phyloP scores from a whole-genome alignment of 2,113 vertebrate species.

The Amphiprion percula region DNA sequence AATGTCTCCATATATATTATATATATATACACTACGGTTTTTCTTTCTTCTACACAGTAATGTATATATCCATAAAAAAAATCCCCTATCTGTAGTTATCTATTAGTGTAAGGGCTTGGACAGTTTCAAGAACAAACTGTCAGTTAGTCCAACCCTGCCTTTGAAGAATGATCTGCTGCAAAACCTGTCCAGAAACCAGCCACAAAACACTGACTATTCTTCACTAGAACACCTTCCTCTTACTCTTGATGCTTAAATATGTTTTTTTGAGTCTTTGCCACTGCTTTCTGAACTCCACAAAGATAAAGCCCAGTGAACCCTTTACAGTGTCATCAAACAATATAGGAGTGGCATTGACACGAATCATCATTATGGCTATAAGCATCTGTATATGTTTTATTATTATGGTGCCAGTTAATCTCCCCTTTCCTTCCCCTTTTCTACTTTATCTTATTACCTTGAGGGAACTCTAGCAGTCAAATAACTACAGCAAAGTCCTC shows the following conservation, averaged over 20 bases:
- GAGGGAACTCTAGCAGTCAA: conserved; percentile 4
- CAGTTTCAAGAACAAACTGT: conserved; percentile 14
- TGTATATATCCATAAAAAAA: background rate
- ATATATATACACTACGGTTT: no score
- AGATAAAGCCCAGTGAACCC: no score
- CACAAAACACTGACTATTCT: conserved; percentile 10
- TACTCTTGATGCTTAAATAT: background rate
- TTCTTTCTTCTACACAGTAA: no score
- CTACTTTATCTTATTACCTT: conserved; percentile 13
- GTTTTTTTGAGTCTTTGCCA: no score
- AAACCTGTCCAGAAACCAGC: conserved; percentile 19
- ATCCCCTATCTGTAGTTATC: no score
- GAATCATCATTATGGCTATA: conserved; percentile 20
- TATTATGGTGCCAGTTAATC: conserved; percentile 18
- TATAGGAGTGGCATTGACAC: conserved; percentile 1
- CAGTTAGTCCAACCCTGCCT: conserved; percentile 12
- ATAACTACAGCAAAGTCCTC: background rate
- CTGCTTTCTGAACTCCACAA: no score
- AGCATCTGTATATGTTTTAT: conserved; percentile 3
- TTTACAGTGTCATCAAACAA: no score
- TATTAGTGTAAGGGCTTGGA: background rate
- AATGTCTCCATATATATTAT: background rate
- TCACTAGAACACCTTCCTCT: background rate
- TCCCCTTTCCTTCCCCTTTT: no score
- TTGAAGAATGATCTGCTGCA: conserved; percentile 7